Evolutionary conservation across 2,888 invertebrate genomes (phyloP).

Genomic region (Xanthostigma xanthostigma): DNA sequence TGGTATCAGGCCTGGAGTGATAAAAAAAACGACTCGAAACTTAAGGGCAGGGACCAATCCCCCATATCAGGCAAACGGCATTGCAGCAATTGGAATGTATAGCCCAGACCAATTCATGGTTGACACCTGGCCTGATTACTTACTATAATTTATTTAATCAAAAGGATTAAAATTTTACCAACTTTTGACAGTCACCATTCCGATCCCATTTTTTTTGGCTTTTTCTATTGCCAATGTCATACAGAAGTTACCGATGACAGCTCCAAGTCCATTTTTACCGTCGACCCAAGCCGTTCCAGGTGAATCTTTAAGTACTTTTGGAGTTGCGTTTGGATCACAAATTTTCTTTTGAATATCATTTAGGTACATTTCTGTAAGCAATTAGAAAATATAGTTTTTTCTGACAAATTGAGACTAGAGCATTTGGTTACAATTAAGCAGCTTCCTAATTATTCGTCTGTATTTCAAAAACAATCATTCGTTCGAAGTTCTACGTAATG

Average conservation of each 20-base stretch:
- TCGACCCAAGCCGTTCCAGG: constrained; percentile 40
- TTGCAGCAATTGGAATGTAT: constrained; percentile 1
- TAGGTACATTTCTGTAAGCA: constrained; percentile 43
- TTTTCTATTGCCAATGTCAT: constrained; percentile 55
- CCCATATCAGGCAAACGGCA: neutral
- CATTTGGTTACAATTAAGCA: too few relatives aligned
- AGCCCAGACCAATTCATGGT: too few relatives aligned
- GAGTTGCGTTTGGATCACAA: constrained; percentile 34
- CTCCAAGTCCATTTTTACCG: constrained; percentile 53
- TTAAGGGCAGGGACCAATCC: too few relatives aligned
- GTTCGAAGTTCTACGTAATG: too few relatives aligned
- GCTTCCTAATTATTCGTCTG: too few relatives aligned
- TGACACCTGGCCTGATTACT: neutral
- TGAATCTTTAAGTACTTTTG: constrained; percentile 42
- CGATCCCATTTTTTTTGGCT: constrained; percentile 49
- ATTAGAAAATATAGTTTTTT: neutral
- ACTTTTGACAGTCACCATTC: constrained; percentile 47
- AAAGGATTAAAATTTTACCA: constrained; percentile 7
- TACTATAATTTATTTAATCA: neutral
- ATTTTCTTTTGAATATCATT: constrained; percentile 38
- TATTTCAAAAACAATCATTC: too few relatives aligned
- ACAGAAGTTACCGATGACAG: constrained; percentile 45
- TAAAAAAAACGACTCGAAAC: too few relatives aligned
- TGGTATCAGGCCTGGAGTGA: too few relatives aligned
- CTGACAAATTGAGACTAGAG: too few relatives aligned